Base-by-base conservation (phyloP, 2,113 vertebrate genomes). In the Nothocercus julius region DNA sequence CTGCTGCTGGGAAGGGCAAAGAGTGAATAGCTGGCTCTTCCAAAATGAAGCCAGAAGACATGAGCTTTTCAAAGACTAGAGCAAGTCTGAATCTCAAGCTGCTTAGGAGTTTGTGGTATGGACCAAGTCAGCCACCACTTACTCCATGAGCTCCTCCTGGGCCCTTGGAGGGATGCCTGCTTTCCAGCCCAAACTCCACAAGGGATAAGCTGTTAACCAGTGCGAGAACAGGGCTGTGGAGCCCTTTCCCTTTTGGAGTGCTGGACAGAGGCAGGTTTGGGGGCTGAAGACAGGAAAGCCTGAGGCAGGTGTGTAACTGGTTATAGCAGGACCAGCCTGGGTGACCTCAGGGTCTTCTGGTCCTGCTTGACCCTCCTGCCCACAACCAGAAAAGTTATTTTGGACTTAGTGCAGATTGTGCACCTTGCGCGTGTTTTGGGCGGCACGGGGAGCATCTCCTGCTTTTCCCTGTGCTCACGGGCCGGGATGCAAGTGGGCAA, bases 301-400 rank as follows among this genome's bases (percentile, higher is more conserved):
- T 13, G 73, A 68, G 69, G 36, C 32, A 61, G 61, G 3, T 28
- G 58, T 38, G 18, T 2, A 27, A 28, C 21, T 63, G 32, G 17
- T 53, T 17, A 13, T 67, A 36, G 9, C 4, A 9, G 25, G 28
- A 6, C 49, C 34, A 80, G 44, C 28, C 49, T 38, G 42, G 30
- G 38, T 38, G 7, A 11, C 11, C 12, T 0, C 0, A 47, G 38
- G 44, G 53, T 36, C 47, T 47, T 87, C 21, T 8, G 27, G 5
- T 34, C 20, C 15, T 25, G 1, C 68, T 49, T 0, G 0, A 68
- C 30, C 32, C 0, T 3, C 2, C 56, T 68, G 0, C 47, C 61
- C 14, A 18, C 25, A 68, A 5, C 28, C 91, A 74, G 51, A 14
- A 63, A 70, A 25, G 17, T 49, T 0, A 1, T 12, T 64, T 38